Percentiles rank a stretch among this genome's conserved stretches.
Conservation (phyloP, 2,888 invertebrate species). For the Patella ulyssiponensis region DNA sequence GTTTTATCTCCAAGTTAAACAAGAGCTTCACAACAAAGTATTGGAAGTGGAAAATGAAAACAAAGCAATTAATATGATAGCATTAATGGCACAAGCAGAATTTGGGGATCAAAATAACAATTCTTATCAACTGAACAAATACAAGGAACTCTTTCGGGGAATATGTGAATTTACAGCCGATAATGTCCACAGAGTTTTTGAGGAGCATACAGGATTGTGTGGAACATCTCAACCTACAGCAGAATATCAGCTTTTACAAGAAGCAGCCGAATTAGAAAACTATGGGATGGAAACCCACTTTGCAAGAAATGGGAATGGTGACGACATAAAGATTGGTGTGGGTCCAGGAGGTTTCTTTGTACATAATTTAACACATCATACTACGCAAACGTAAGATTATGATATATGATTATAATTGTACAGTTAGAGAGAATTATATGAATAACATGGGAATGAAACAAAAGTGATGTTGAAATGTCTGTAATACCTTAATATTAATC, state of each 20-base stretch:
- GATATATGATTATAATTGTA: too few species aligned
- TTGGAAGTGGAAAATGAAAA: constrained; percentile 81
- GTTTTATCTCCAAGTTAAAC: constrained; percentile 87
- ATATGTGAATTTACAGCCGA: constrained; percentile 38
- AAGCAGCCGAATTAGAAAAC: constrained; percentile 84
- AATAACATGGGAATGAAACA: too few species aligned
- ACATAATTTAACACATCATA: constrained; percentile 45
- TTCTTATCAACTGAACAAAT: constrained; percentile 44
- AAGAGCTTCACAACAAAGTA: constrained; percentile 80
- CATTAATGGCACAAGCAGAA: constrained; percentile 84
- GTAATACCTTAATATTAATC: too few species aligned
- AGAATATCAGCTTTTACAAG: constrained; percentile 87
- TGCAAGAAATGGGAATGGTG: constrained; percentile 72
- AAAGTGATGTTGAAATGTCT: too few species aligned
- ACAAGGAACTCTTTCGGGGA: constrained; percentile 45
- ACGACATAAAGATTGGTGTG: constrained; percentile 78
- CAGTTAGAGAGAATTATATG: too few species aligned
- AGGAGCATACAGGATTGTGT: constrained; percentile 70
- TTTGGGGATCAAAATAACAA: constrained; percentile 77
- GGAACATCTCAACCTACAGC: constrained; percentile 84
- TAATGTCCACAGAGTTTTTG: constrained; percentile 40
- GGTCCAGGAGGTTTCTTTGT: constrained; percentile 84
- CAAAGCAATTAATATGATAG: constrained; percentile 81
- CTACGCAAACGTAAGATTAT: constrained; percentile 52
- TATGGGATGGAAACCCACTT: constrained; percentile 87